Conservation (phyloP, 2,797 vertebrate species). For the Yasuhikotakia modesta region DNA sequence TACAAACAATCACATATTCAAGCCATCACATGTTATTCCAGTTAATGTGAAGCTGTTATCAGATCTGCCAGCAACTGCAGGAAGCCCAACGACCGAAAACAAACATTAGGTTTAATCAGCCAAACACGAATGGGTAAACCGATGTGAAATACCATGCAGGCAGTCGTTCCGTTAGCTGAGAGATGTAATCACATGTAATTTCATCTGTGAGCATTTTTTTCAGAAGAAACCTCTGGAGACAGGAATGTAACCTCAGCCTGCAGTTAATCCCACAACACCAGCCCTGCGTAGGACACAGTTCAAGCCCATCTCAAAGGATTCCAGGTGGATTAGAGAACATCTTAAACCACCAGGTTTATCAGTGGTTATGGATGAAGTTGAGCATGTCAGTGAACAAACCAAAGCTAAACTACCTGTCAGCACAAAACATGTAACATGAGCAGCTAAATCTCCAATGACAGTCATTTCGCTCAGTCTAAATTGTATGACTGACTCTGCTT, state of each 20-base stretch:
- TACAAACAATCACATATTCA: constrained; percentile 15
- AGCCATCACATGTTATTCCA: background rate
- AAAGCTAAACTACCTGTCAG: constrained; percentile 61
- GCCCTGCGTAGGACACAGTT: background rate
- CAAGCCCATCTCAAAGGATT: constrained; percentile 45
- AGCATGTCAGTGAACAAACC: constrained; percentile 34
- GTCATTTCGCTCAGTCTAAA: background rate
- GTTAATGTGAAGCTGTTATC: background rate
- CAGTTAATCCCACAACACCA: constrained; percentile 14
- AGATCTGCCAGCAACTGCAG: background rate
- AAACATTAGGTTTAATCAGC: background rate
- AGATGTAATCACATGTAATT: constrained; percentile 29
- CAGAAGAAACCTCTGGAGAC: constrained; percentile 18
- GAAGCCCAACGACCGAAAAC: background rate
- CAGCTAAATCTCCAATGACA: constrained; percentile 26
- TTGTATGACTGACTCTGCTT: background rate
- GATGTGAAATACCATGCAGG: constrained; percentile 6
- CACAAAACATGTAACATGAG: constrained; percentile 33
- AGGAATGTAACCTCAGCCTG: constrained; percentile 14
- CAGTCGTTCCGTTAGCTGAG: background rate
- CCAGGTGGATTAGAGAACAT: constrained; percentile 59
- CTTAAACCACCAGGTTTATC: constrained; percentile 63
- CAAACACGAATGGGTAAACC: constrained; percentile 6
- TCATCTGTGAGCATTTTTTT: constrained; percentile 14
- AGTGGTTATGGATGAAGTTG: constrained; percentile 29